These are phyloP conservation scores for Stenotaenia linearis DNA, from an alignment of 2,888 invertebrate genomes.

Conservation along the genomic window DNA sequence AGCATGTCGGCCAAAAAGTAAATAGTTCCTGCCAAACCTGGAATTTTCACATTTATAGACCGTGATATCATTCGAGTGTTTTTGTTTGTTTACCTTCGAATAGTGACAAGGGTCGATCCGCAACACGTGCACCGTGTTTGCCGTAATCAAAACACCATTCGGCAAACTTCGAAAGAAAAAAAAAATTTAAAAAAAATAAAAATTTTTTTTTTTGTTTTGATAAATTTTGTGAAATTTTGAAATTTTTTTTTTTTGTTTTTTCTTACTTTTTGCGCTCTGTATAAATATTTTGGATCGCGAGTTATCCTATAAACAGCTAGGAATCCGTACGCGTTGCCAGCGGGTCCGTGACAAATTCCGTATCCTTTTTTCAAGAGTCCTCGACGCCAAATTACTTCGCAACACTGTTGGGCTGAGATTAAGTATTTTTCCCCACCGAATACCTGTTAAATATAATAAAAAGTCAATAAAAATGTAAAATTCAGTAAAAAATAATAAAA, in stretches of 20 bases:
- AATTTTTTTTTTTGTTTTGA: too few species aligned
- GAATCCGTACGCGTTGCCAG: conserved; percentile 81
- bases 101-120: conserved; percentile 74
- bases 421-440: conserved; percentile 64
- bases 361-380: conserved; percentile 78
- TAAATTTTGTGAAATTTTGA: too few species aligned
- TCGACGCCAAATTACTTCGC: conserved; percentile 71
- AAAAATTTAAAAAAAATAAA: neutral
- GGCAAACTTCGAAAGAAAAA: conserved; percentile 59
- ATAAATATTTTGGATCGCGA: conserved; percentile 63
- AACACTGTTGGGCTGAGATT: conserved; percentile 62
- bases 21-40: conserved; percentile 61
- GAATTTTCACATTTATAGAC: too few species aligned
- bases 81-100: conserved; percentile 62
- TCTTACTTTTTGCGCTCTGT: conserved; percentile 58
- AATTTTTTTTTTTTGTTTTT: too few species aligned
- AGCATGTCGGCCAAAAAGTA: conserved; percentile 67
- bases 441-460: too few species aligned
- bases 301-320: conserved; percentile 71
- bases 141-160: conserved; percentile 74
- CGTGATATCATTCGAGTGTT: neutral
- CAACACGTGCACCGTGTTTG: conserved; percentile 55
- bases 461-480: too few species aligned
- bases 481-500: too few species aligned
- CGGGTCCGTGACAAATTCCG: conserved; percentile 79